phyloP scores from a whole-genome alignment of 2,113 vertebrate species.

The Acrocephalus kingi region DNA sequence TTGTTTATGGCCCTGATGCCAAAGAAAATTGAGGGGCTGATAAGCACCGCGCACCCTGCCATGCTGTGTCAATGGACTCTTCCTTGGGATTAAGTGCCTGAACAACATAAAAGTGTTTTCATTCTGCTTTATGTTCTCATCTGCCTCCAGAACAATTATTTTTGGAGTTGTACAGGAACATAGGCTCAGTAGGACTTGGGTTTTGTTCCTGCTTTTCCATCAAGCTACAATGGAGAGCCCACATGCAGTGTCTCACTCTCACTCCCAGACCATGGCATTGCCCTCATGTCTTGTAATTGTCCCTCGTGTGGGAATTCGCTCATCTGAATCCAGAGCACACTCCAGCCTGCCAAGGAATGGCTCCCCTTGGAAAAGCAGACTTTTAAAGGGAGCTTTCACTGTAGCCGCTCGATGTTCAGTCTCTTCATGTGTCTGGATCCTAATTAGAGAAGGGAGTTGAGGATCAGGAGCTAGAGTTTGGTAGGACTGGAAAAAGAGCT shows the following conservation, averaged over 20 bases:
- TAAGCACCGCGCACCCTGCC: slow-evolving; percentile 1
- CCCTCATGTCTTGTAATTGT: neutral
- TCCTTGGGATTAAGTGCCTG: slow-evolving; percentile 6
- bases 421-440: neutral
- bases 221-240: neutral
- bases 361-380: neutral
- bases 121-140: slow-evolving; percentile 28
- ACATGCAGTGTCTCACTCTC: neutral
- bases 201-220: neutral
- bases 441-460: neutral
- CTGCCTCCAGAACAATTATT: slow-evolving; percentile 16
- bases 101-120: slow-evolving; percentile 45
- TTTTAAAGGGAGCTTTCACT: neutral
- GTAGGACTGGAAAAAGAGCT: neutral
- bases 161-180: slow-evolving; percentile 7
- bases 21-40: slow-evolving; percentile 27
- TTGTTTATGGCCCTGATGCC: slow-evolving; percentile 15
- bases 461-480: neutral
- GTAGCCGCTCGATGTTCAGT: neutral
- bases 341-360: neutral
- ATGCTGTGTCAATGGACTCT: slow-evolving; percentile 31
- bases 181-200: neutral
- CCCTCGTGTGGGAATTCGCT: neutral
- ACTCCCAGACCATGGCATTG: neutral
- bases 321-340: neutral